Percentiles rank a stretch among this genome's conserved stretches.
Conservation (phyloP, 2,797 vertebrate species). For the Atherinosoma microstoma region DNA sequence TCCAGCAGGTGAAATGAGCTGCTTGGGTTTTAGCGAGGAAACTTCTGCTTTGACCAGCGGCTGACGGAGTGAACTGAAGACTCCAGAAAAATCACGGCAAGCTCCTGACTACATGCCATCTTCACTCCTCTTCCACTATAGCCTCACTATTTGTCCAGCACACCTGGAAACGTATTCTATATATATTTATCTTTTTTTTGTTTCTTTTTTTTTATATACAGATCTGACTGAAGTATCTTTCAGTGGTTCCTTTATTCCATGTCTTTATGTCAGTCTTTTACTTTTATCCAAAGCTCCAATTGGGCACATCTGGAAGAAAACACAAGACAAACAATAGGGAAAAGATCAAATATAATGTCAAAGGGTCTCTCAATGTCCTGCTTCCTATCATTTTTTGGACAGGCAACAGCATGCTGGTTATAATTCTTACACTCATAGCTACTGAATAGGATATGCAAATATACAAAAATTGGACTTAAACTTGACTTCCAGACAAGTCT, state of each 20-base stretch:
- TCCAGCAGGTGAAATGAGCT: slow-evolving; percentile 92
- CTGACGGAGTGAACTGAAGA: slow-evolving; percentile 54
- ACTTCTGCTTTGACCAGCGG: slow-evolving; percentile 57
- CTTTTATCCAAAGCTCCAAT: slow-evolving; percentile 44
- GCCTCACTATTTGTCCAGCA: slow-evolving; percentile 16
- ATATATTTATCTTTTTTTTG: not conserved
- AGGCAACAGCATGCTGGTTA: slow-evolving; percentile 19
- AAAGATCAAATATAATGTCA: slow-evolving; percentile 17
- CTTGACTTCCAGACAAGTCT: slow-evolving; percentile 31
- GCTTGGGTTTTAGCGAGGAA: slow-evolving; percentile 72
- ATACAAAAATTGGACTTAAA: slow-evolving; percentile 62
- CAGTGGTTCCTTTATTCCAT: slow-evolving; percentile 47
- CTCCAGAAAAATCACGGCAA: slow-evolving; percentile 57
- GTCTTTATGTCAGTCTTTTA: slow-evolving; percentile 10
- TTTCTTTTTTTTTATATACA: slow-evolving; percentile 35
- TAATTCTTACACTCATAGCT: slow-evolving; percentile 56
- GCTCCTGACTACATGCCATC: slow-evolving; percentile 62
- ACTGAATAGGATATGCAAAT: slow-evolving; percentile 63
- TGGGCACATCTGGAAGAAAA: slow-evolving; percentile 46
- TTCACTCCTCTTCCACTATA: slow-evolving; percentile 39
- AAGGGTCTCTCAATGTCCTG: slow-evolving; percentile 45
- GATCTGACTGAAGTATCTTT: slow-evolving; percentile 24
- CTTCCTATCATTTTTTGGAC: slow-evolving; percentile 45
- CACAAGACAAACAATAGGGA: slow-evolving; percentile 37
- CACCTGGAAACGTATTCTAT: not conserved